Base-by-base conservation (phyloP, 2,888 invertebrate species). In the Melangyna quadrimaculata region DNA sequence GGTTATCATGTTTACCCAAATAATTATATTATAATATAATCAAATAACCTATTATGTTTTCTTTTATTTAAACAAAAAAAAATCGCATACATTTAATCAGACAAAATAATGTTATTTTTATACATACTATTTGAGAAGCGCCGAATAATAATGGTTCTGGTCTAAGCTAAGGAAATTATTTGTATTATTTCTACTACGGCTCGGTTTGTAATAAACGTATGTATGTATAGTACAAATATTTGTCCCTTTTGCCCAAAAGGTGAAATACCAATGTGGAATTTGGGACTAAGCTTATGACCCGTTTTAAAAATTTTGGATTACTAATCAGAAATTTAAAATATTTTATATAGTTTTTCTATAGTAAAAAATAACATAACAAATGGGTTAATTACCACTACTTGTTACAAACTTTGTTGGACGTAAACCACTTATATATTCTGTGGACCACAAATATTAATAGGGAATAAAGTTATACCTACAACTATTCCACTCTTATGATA, bases 21-120 rank as follows among this genome's bases (percentile, higher is more conserved):
- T 53, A 63, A 40, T 40, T 51, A 40, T 45, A 57, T 5, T 45
- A n/a, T 61, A 61, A 24, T 51, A 59, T 51, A 10, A 45, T 48
- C 2, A 12, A 51, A 73, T 61, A n/a, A n/a, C n/a, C n/a, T 61
- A 61, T 63, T 73, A 73, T 45, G 73, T 71, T 73, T 63, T 40
- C 53, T 61, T 5, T 19, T 65, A 43, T 29, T 45, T 19, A 51
- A n/a, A 24, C 29, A 19, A 37, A 14, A 37, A 37, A 22, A 59
- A 29, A 29, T 1, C 2, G n/a, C n/a, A 22, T 6, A 35, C 12
- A 35, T 40, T 37, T 10, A 27, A 27, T n/a, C 14, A 14, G 19
- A 35, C 7, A 57, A 57, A 57, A 19, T 12, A 24, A 27, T 51
- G 8, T 51, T 51, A 8, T n/a, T n/a, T 27, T 3, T 27, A 14